Evolutionary conservation across 2,797 vertebrate species (phyloP).

Genomic region (Picus viridis): DNA sequence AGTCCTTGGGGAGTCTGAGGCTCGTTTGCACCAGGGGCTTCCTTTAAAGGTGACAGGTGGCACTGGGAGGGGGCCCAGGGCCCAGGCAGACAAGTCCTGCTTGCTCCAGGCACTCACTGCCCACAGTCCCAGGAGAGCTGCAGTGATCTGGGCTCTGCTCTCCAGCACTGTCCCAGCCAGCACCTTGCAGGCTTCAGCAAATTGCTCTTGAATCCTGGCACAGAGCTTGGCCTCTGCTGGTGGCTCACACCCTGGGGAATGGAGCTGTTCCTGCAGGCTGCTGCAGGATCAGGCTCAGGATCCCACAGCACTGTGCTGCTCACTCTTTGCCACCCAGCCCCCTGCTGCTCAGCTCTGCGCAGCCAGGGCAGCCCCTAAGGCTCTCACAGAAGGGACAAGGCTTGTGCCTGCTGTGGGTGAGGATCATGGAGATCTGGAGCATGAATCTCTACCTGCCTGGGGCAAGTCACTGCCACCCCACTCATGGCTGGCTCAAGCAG

Average conservation of each 20-base stretch:
- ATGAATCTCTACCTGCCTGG: not conserved
- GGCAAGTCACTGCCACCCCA: not conserved
- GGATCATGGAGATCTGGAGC: not conserved
- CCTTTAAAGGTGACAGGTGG: not conserved
- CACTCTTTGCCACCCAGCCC: not conserved
- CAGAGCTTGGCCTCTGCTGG: not conserved
- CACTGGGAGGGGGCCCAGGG: not conserved
- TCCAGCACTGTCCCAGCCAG: not conserved
- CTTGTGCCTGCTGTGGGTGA: not conserved
- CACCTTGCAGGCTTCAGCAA: not conserved
- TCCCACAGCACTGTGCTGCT: not conserved
- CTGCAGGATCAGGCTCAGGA: not conserved
- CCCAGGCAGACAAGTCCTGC: not conserved
- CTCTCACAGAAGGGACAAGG: not conserved
- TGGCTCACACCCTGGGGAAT: not conserved
- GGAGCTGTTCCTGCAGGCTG: not conserved
- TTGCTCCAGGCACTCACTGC: not conserved
- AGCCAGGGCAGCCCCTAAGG: not conserved
- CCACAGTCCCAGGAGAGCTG: fast-evolving
- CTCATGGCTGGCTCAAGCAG: not conserved
- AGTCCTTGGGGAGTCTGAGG: slow-evolving; percentile 22
- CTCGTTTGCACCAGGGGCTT: not conserved
- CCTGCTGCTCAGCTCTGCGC: not conserved
- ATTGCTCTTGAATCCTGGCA: not conserved
- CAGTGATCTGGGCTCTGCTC: not conserved